Percentiles rank a stretch among this genome's conserved stretches.
Conservation (phyloP, 2,888 invertebrate species). For the Smittia sp. region DNA sequence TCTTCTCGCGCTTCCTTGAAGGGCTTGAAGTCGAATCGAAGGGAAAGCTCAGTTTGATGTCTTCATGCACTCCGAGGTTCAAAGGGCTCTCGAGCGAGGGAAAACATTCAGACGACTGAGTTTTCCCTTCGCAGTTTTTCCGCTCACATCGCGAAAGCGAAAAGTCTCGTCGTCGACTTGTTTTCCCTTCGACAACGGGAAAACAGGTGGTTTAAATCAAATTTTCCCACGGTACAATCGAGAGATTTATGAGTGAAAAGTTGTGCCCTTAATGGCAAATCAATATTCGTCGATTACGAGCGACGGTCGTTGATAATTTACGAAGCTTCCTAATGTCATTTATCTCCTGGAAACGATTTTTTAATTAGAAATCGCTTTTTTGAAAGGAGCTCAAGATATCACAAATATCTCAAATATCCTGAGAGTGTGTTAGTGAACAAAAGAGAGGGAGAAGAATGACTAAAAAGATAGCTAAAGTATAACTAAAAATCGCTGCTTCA, state of each 20-base stretch:
- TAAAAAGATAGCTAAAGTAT: too few species aligned
- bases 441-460: too few species aligned
- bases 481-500: too few species aligned
- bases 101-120: too few species aligned
- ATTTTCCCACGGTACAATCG: slow-evolving; percentile 36
- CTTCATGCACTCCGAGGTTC: too few species aligned
- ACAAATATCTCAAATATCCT: too few species aligned
- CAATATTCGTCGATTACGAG: slow-evolving; percentile 28
- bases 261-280: slow-evolving; percentile 32
- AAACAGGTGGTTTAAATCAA: slow-evolving; percentile 35
- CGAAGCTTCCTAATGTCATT: slow-evolving; percentile 30
- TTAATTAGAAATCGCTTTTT: slow-evolving; percentile 28
- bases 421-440: too few species aligned
- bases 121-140: not conserved
- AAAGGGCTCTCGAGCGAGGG: too few species aligned
- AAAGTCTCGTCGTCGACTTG: slow-evolving; percentile 40
- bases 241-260: slow-evolving; percentile 31
- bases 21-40: not conserved
- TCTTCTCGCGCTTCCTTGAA: not conserved
- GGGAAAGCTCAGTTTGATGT: not conserved
- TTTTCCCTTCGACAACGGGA: slow-evolving; percentile 27
- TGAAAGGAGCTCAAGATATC: too few species aligned
- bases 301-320: slow-evolving; percentile 31
- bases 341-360: slow-evolving; percentile 22
- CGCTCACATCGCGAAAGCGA: slow-evolving; percentile 9